Conservation (phyloP, 2,113 vertebrate species). For the Elaphurus davidianus region DNA sequence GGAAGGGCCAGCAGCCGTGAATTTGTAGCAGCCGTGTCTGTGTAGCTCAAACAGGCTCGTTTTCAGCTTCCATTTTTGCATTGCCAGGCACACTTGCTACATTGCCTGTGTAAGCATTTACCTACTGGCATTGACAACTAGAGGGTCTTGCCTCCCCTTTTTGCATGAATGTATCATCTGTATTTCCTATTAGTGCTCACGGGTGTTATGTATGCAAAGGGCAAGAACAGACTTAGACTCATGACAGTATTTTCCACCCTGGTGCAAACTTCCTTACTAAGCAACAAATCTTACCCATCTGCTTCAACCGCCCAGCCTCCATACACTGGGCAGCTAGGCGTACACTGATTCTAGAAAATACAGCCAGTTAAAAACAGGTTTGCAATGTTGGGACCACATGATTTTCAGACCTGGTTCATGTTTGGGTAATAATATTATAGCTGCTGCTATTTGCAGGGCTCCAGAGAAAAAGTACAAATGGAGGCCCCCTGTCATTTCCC, state of each 20-base stretch:
- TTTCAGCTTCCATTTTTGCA: neutral
- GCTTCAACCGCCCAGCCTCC: neutral
- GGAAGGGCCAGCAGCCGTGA: neutral
- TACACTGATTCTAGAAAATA: conserved; percentile 60
- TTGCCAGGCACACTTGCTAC: neutral
- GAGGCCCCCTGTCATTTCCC: neutral
- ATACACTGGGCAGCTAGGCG: conserved; percentile 37
- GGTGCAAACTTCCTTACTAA: neutral
- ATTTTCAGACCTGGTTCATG: conserved; percentile 49
- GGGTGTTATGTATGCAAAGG: conserved; percentile 49
- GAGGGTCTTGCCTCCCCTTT: conserved; percentile 25
- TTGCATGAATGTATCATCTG: conserved; percentile 16
- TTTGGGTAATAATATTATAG: conserved; percentile 52
- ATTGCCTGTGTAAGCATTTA: conserved; percentile 9
- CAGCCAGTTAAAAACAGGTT: conserved; percentile 61
- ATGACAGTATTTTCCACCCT: conserved; percentile 50
- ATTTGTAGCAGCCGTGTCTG: neutral
- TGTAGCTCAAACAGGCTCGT: neutral
- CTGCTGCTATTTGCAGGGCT: conserved; percentile 46
- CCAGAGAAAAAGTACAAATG: neutral
- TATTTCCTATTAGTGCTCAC: conserved; percentile 60
- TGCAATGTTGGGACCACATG: conserved; percentile 28
- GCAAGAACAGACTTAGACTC: conserved; percentile 46
- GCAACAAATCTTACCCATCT: neutral
- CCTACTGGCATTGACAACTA: conserved; percentile 5